A percentile compares a stretch with the other conserved stretches of the same genome.
Conservation (phyloP, 2,113 vertebrate species). For the Microtus ochrogaster region DNA sequence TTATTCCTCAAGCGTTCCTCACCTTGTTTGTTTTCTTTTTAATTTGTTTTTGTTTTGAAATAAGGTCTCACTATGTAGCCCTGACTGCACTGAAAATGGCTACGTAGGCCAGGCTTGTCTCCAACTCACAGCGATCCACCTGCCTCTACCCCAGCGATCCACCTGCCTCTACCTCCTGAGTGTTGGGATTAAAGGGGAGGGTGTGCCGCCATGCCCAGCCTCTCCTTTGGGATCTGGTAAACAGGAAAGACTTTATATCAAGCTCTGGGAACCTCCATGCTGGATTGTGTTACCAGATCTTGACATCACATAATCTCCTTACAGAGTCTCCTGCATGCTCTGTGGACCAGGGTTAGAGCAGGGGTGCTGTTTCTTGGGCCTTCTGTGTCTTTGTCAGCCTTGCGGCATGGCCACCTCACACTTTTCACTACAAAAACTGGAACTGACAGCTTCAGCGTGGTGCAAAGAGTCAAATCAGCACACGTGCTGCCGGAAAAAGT, state of each 20-base stretch:
- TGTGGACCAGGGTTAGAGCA: not conserved
- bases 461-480: not conserved
- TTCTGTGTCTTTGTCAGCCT: not conserved
- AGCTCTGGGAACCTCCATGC: not conserved
- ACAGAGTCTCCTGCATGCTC: not conserved
- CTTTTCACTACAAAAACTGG: not conserved
- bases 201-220: not conserved
- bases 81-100: not conserved
- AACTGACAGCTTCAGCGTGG: not conserved
- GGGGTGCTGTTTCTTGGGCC: not conserved
- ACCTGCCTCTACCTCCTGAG: not conserved
- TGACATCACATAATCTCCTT: not conserved
- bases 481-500: not conserved
- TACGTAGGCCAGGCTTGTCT: not conserved
- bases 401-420: not conserved
- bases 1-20: not conserved
- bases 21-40: no score
- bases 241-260: not conserved
- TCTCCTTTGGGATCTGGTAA: not conserved
- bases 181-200: not conserved
- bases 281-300: conserved; percentile 6
- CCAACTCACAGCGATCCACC: not conserved
- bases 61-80: not conserved
- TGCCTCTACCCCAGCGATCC: not conserved
- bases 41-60: not conserved